These are phyloP conservation scores for Myiozetetes cayanensis DNA, from an alignment of 2,113 vertebrate genomes.

Conservation along the genomic window DNA sequence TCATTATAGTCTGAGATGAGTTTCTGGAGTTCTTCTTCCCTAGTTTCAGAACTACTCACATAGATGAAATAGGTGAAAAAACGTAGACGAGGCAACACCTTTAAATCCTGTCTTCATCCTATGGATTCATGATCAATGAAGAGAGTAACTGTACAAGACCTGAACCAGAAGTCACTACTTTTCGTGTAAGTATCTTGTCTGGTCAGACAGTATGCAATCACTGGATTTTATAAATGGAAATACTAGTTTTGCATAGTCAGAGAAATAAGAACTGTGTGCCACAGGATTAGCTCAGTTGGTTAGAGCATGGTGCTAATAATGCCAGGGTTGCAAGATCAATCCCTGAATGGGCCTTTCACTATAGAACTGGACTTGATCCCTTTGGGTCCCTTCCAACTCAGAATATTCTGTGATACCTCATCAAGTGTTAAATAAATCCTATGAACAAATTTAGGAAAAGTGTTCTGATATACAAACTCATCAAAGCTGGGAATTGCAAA, in stretches of 20 bases:
- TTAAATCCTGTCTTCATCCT: background rate
- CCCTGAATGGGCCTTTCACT: background rate
- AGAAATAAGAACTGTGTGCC: background rate
- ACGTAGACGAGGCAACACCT: background rate
- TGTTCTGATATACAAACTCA: background rate
- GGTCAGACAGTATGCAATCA: background rate
- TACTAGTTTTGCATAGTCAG: background rate
- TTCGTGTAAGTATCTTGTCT: background rate
- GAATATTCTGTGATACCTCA: background rate
- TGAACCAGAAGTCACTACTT: background rate
- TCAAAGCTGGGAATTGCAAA: background rate
- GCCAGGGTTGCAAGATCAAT: background rate
- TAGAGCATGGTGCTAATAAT: background rate
- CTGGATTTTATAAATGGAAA: background rate
- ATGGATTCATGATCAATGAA: background rate
- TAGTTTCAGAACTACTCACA: background rate
- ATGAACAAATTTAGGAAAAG: background rate
- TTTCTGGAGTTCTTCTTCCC: constrained; percentile 4
- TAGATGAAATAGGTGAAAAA: background rate
- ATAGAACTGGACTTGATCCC: background rate
- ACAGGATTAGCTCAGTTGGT: background rate
- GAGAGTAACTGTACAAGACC: background rate
- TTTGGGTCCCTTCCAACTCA: background rate
- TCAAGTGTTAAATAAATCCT: background rate
- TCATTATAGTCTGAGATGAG: background rate